These are phyloP conservation scores for Aspidiotus rigidus DNA, from an alignment of 2,888 invertebrate genomes.

Conservation along the genomic window DNA sequence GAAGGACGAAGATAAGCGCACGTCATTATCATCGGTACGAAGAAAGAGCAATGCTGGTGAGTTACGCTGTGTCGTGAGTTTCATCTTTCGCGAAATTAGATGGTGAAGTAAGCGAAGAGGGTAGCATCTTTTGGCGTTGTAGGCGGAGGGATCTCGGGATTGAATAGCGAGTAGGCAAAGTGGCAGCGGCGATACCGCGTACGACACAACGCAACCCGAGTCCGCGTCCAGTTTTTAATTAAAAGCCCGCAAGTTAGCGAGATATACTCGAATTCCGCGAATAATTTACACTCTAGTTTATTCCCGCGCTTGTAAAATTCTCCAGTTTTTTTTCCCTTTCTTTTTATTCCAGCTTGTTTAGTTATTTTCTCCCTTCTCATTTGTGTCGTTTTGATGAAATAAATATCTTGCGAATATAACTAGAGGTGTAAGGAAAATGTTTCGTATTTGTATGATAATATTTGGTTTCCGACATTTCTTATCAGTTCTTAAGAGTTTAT, in stretches of 20 bases:
- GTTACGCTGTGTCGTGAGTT: background rate
- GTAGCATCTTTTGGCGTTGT: background rate
- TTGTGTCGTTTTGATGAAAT: background rate
- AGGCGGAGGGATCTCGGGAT: background rate
- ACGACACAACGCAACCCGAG: conserved; percentile 21
- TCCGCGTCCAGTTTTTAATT: conserved; percentile 31
- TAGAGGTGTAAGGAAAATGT: background rate
- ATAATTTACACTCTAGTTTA: conserved; percentile 32
- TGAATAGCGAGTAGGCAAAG: background rate
- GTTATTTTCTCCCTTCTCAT: conserved; percentile 6
- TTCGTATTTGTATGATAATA: no score
- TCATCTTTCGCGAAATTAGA: background rate
- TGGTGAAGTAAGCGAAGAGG: background rate
- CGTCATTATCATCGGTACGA: background rate
- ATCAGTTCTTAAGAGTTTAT: no score
- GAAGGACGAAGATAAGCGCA: conserved; percentile 6
- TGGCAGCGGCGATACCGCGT: conserved; percentile 11
- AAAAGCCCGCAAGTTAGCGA: conserved; percentile 29
- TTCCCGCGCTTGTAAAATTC: background rate
- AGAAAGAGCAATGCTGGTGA: background rate
- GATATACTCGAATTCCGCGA: conserved; percentile 20
- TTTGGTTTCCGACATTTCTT: no score
- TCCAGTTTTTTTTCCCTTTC: conserved; percentile 12
- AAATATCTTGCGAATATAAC: background rate
- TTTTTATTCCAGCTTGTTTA: conserved; percentile 11